Conservation (phyloP, 1,140 invertebrate genomes). For the Oncopeltus fasciatus region DNA sequence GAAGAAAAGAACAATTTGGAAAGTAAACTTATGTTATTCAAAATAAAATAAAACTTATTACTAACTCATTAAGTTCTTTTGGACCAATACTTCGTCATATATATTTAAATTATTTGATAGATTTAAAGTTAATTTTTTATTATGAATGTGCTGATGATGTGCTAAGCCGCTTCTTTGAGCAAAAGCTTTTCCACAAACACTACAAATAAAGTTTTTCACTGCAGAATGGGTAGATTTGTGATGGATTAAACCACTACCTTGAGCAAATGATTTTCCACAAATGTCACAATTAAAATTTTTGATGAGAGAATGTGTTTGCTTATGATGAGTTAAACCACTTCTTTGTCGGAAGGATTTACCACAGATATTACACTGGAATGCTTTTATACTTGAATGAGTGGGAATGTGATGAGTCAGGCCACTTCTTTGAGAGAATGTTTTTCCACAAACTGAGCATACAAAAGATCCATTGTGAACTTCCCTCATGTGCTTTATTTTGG, state of each 20-base stretch:
- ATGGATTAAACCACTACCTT: slow-evolving; percentile 8
- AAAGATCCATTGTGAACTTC: background rate
- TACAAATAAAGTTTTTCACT: slow-evolving; percentile 6
- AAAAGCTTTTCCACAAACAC: slow-evolving; percentile 9
- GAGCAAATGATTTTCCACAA: slow-evolving; percentile 10
- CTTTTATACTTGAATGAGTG: slow-evolving; percentile 23
- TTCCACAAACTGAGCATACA: slow-evolving; percentile 24
- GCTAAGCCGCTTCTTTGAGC: slow-evolving; percentile 10
- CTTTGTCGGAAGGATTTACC: slow-evolving; percentile 25
- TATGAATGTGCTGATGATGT: slow-evolving; percentile 10
- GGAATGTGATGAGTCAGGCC: slow-evolving; percentile 22
- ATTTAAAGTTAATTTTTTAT: no score
- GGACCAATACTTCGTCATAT: no score
- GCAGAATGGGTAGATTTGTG: slow-evolving; percentile 8
- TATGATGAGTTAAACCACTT: slow-evolving; percentile 24
- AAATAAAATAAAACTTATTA: no score
- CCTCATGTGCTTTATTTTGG: background rate
- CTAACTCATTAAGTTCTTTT: no score
- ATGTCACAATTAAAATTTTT: slow-evolving; percentile 12
- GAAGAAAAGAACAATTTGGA: no score
- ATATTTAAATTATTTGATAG: no score
- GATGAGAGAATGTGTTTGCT: slow-evolving; percentile 18
- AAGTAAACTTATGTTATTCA: no score
- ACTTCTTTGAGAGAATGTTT: slow-evolving; percentile 24
- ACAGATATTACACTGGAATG: slow-evolving; percentile 25